Evolutionary conservation across 2,888 invertebrate species (phyloP), one percentile per base, ranked within the genome.

Genomic region (Sphaerophoria taeniata): DNA sequence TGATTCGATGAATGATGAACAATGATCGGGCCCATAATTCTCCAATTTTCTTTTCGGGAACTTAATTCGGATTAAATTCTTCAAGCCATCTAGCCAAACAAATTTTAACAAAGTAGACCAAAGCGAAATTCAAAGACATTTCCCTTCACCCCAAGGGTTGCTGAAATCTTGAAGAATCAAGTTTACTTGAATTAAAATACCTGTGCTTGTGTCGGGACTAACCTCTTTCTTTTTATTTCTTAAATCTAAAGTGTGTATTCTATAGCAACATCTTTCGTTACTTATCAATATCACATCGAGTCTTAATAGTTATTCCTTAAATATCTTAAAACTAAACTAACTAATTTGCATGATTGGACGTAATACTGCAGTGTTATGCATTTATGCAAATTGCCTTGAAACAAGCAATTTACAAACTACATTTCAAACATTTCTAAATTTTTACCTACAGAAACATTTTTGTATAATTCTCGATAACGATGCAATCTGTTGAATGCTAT

Each of bases 201-300:
- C 24, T 1, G 2, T 24, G 24, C 24, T 24, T 24, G 24, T 24
- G 2, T 43, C 11, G 9, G 9, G 2, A 36, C 34, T 31, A 34
- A 58, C 36, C 11, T 39, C 14, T 51, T 58, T 51, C 11, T 47
- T 55, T 53, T 39, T 76, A 39, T 61, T 43, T 58, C 31, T 39
- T 34, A 72, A 77, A 60, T 74, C 65, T 11, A 6, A 43, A 2
- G 36, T 43, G 33, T 78, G 43, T 76, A 80, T 61, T 79, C 47
- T 84, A 79, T n/a, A 74, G 60, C 51, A 58, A 14, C 33, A 55
- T 12, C 11, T 55, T 47, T 45, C 69, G 47, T 65, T 58, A 55
- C 60, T 75, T 39, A 79, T 76, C 61, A 84, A 61, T 80, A 80
- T 84, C 72, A 80, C 75, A 80, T 75, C 43, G 75, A 80, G 71